Base-by-base conservation (phyloP, 2,113 vertebrate species). In the Strix aluco region DNA sequence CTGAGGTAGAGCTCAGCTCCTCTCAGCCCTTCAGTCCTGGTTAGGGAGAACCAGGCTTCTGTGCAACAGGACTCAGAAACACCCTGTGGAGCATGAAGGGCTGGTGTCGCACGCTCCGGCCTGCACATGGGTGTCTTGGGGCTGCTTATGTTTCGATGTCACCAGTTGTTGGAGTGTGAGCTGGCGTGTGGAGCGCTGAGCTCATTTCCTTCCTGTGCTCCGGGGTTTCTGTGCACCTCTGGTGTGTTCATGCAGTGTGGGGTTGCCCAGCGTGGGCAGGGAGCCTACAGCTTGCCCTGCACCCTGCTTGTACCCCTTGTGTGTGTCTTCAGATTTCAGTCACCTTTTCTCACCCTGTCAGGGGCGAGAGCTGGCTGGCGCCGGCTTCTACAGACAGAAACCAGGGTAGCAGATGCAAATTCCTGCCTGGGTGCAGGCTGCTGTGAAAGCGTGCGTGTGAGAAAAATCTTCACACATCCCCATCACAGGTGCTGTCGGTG, bases 401-500 rank as follows among this genome's bases (percentile, higher is more conserved):
- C 20, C 29, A 6, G 23, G 27, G 17, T 2, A 15, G 13, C 5
- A 0, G 26, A 5, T 0, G 69, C 42, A 2, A 16, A 21, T 2
- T 3, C 40, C 49, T 3, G 32, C 36, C 46, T 4, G 42, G 30
- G 27, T 11, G 38, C 2, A 20, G 25, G 80, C 81, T 29, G 88
- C 62, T 29, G 55, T 2, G 52, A 11, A 36, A 8, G 52, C 2
- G 1, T 3, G 22, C 0, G 1, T 1, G 36, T 1, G 59, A 46
- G 54, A 51, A 23, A 29, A 27, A 10, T 2, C 0, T 7, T 15
- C 27, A 0, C 82, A 19, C 16, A 3, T 10, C 18, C 47, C 1
- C 36, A 3, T 4, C 21, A 0, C 16, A 4, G 4, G 10, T 2
- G 19, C 55, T 2, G 66, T 0, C 3, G 0, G 47, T 0, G 57